Base-by-base conservation (phyloP, 2,797 vertebrate genomes). In the Epinephelus awoara region DNA sequence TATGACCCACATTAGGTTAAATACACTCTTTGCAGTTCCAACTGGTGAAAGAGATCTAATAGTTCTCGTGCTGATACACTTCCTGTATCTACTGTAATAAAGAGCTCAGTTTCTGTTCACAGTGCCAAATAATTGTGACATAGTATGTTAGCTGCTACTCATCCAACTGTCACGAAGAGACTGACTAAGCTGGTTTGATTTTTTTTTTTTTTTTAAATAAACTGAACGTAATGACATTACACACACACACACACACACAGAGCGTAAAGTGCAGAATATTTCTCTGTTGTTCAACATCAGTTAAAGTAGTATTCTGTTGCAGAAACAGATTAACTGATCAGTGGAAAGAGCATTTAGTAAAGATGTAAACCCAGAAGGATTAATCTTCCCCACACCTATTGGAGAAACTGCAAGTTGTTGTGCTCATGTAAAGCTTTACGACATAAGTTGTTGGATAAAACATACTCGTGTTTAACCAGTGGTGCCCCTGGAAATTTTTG, bases 61-160 rank as follows among this genome's bases (percentile, higher is more conserved):
- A 54, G 19, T 50, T 78, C 19, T 12, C 50, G 50, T 46, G 23
- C 42, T 42, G 15, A 67, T 34, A 21, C 11, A 75, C 54, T 75
- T 77, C 66, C 50, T 61, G 9, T 4, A 29, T 61, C 12, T 47
- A 29, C 27, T 29, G 27, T 29, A 46, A 38, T 51, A 7, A 84
- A 67, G 18, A 54, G 55, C 44, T 71, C 21, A 49, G 80, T 83
- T 87, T 77, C 74, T 76, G 71, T 75, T 69, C n/a, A 34, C 0
- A 0, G 12, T 67, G 83, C 72, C 65, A 85, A 62, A 62, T 69
- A 74, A 64, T 51, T 61, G 50, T 68, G 64, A 70, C 42, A 23
- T 10, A 62, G 1, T 47, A 6, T 51, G 56, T 19, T 23, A 34
- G 49, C 57, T 15, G 23, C n/a, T 66, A 50, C 52, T 59, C 0